Conservation (phyloP, 2,888 invertebrate species). For the Nematopogon swammerdamellus region DNA sequence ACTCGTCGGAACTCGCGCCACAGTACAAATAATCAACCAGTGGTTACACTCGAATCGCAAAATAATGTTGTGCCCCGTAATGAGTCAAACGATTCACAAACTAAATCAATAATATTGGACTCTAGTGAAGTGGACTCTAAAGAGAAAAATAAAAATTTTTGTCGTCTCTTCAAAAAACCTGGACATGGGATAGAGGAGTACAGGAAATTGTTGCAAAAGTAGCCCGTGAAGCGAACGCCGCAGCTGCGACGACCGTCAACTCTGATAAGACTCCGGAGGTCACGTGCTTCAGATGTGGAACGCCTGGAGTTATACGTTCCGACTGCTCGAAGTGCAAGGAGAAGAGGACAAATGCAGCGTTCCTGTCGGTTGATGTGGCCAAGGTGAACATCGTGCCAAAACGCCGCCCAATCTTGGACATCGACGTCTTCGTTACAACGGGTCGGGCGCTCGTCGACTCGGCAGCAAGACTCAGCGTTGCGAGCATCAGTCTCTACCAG, state of each 20-base stretch:
- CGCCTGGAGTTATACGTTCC: neutral
- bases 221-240: neutral
- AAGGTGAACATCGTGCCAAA: neutral
- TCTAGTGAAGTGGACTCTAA: neutral
- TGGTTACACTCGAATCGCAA: too few species aligned
- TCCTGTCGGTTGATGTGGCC: neutral
- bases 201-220: neutral
- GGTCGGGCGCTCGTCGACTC: neutral
- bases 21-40: too few species aligned
- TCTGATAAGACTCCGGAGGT: neutral
- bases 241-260: neutral
- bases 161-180: slow-evolving; percentile 4
- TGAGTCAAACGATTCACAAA: too few species aligned
- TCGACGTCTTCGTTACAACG: neutral
- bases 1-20: neutral
- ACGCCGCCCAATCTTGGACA: neutral
- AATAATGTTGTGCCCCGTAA: too few species aligned
- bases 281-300: neutral
- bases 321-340: neutral
- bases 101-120: too few species aligned
- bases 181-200: slow-evolving; percentile 5
- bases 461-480: neutral
- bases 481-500: neutral
- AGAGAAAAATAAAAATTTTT: neutral
- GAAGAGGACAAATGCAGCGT: neutral